Evolutionary conservation across 1,140 invertebrate species (phyloP).

Genomic region (Cyphomyrmex costatus): DNA sequence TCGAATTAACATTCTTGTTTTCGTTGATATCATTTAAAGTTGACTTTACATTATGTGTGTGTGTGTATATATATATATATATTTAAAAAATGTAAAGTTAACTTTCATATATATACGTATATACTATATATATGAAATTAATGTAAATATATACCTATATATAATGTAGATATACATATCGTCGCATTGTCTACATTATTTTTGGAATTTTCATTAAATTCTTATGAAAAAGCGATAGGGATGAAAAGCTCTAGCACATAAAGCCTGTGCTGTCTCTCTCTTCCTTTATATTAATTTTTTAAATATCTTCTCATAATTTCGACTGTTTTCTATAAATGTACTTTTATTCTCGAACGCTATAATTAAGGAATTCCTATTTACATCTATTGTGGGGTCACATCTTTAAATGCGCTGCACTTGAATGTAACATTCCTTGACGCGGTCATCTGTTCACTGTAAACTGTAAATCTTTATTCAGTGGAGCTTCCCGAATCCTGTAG

Average conservation of each 20-base stretch:
- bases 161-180: too few species aligned
- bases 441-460: constrained; percentile 30
- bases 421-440: constrained; percentile 24
- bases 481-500: constrained; percentile 31
- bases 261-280: background rate
- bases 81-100: too few species aligned
- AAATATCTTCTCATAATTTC: background rate
- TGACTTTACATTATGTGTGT: too few species aligned
- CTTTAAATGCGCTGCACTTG: constrained; percentile 17
- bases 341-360: background rate
- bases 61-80: too few species aligned
- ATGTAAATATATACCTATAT: too few species aligned
- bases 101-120: too few species aligned
- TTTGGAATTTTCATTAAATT: background rate
- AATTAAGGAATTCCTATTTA: background rate
- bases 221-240: background rate
- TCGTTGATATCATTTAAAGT: background rate
- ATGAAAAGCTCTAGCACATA: background rate
- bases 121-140: too few species aligned
- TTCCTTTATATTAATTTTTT: background rate
- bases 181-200: background rate
- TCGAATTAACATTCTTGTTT: constrained; percentile 14
- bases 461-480: constrained; percentile 59
- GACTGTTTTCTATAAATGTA: background rate
- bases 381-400: background rate